phyloP scores from a whole-genome alignment of 2,888 invertebrate genomes.

The Nephrotoma appendiculata region DNA sequence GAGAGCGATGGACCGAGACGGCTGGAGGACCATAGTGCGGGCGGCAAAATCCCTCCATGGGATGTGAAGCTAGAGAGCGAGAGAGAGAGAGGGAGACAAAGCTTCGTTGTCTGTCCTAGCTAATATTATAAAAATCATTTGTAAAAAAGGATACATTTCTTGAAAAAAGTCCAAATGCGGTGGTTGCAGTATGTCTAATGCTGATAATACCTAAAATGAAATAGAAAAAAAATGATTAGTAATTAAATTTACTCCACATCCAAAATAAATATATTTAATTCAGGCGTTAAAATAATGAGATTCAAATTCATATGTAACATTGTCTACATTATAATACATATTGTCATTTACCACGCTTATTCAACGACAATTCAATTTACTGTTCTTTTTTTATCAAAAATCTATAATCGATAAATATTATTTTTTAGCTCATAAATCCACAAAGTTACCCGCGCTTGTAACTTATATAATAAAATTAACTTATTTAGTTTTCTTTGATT shows the following conservation, averaged over 20 bases:
- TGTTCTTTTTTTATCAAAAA: background rate
- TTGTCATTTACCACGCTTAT: background rate
- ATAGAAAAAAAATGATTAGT: constrained; percentile 8
- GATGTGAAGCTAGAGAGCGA: no score
- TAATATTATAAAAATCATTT: constrained; percentile 1
- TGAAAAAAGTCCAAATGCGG: constrained; percentile 99
- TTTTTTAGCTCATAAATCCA: background rate
- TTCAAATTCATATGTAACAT: background rate
- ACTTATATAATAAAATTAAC: background rate
- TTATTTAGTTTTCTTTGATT: background rate
- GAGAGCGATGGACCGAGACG: no score
- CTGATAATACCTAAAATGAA: constrained; percentile 76
- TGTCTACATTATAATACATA: background rate
- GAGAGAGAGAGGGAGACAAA: no score
- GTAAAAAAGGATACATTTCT: constrained; percentile 93
- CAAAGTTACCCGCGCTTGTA: background rate
- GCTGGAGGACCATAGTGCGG: no score
- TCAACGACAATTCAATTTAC: background rate
- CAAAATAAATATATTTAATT: background rate
- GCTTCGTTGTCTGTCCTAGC: background rate
- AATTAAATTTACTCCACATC: background rate
- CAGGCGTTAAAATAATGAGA: background rate
- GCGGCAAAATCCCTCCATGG: no score
- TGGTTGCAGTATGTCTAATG: constrained; percentile 96
- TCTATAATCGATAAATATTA: background rate